Evolutionary conservation across 53 echinoderm and acorn worm species (phyloP).

Genomic region (Crossaster papposus): DNA sequence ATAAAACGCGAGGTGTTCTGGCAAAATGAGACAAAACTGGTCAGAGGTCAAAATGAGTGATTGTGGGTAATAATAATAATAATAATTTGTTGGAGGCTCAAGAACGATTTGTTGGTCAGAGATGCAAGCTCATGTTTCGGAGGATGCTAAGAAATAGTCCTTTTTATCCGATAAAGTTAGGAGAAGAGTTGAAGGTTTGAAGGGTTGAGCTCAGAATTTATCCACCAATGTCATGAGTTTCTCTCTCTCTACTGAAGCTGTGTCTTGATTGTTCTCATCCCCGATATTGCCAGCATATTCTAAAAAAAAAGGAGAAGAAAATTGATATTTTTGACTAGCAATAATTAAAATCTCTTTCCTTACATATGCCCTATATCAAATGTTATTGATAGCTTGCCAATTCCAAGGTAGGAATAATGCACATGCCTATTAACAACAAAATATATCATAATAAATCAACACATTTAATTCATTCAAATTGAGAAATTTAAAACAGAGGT

Average conservation of each 20-base stretch:
- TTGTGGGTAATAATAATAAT: too few species aligned
- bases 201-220: conserved; percentile 58
- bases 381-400: too few species aligned
- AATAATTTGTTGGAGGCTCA: background rate
- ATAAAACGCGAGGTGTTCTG: too few species aligned
- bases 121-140: background rate
- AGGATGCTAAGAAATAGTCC: background rate
- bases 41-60: too few species aligned
- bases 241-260: conserved; percentile 85
- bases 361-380: background rate
- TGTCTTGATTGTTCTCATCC: conserved; percentile 91
- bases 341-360: background rate
- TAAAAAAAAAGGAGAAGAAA: conserved; percentile 38
- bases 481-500: too few species aligned
- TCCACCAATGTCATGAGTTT: conserved; percentile 79
- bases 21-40: too few species aligned
- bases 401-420: too few species aligned
- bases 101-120: too few species aligned
- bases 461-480: too few species aligned
- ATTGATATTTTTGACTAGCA: background rate
- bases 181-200: background rate
- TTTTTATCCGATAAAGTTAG: background rate
- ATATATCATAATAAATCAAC: too few species aligned
- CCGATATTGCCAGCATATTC: conserved; percentile 97
- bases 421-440: too few species aligned